Evolutionary conservation across 1,140 invertebrate species (phyloP).

Genomic region (Sesamia nonagrioides): DNA sequence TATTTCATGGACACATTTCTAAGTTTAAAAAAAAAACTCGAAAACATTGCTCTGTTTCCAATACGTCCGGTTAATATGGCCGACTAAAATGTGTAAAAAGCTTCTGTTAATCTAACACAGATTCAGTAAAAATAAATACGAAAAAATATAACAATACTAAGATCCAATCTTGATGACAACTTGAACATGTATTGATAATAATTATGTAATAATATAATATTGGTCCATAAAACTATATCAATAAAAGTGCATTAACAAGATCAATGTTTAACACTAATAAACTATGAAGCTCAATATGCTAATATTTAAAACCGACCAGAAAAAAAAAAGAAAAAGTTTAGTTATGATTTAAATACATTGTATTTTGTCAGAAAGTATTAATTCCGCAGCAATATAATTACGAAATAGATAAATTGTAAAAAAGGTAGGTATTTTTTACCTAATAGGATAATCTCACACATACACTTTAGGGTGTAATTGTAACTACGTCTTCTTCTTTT

Average conservation of each 20-base stretch:
- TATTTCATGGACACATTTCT: too few relatives aligned
- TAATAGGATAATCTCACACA: too few relatives aligned
- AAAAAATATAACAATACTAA: constrained; percentile 3
- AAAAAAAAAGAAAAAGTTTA: constrained; percentile 42
- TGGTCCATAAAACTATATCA: constrained; percentile 63
- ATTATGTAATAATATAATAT: constrained; percentile 58
- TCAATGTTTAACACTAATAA: constrained; percentile 53
- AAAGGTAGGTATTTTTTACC: too few relatives aligned
- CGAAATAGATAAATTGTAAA: not conserved
- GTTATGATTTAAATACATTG: not conserved
- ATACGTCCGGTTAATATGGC: too few relatives aligned
- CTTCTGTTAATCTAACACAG: too few relatives aligned
- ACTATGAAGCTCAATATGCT: constrained; percentile 54
- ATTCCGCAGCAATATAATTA: not conserved
- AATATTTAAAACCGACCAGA: constrained; percentile 38
- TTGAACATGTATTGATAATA: constrained; percentile 19
- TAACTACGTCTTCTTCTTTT: too few relatives aligned
- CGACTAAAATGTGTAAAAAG: too few relatives aligned
- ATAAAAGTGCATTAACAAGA: constrained; percentile 63
- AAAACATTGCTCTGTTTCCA: too few relatives aligned
- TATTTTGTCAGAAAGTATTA: not conserved
- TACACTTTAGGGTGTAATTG: too few relatives aligned
- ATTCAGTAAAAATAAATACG: too few relatives aligned
- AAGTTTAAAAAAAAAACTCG: too few relatives aligned
- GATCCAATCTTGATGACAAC: constrained; percentile 40